These are phyloP conservation scores for Silurus lanzhouensis DNA, from an alignment of 2,797 vertebrate species.

Conservation along the genomic window DNA sequence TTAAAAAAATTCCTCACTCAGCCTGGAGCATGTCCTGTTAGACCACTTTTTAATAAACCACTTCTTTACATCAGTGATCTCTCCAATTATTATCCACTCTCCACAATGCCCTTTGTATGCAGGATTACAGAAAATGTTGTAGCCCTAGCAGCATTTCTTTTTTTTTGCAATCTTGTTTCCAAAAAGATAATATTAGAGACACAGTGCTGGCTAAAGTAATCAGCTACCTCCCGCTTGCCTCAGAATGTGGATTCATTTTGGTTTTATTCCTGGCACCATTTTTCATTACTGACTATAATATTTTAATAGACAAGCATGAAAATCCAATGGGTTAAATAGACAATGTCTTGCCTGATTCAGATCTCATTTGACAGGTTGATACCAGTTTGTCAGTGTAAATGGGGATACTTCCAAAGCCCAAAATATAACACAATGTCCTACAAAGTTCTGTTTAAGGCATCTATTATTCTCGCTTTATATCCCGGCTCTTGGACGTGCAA, in stretches of 20 bases:
- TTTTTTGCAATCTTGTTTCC: neutral
- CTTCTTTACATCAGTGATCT: neutral
- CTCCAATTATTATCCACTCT: neutral
- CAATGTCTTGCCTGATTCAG: neutral
- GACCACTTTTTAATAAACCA: constrained; percentile 6
- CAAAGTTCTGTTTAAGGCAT: neutral
- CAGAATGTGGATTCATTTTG: neutral
- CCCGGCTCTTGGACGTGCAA: neutral
- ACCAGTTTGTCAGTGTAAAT: neutral
- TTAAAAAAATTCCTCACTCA: neutral
- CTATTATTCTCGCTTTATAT: constrained; percentile 8
- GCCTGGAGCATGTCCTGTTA: neutral
- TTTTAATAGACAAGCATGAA: constrained; percentile 10
- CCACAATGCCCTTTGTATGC: neutral
- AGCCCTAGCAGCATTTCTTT: neutral
- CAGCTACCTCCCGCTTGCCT: neutral
- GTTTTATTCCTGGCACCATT: neutral
- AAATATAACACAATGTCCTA: neutral
- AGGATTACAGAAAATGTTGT: neutral
- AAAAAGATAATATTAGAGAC: neutral
- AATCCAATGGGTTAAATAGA: neutral
- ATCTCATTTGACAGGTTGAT: constrained; percentile 13
- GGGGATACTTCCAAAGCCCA: neutral
- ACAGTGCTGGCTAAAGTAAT: neutral
- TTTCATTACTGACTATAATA: constrained; percentile 2